These are phyloP conservation scores for Carterocephalus palaemon DNA, from an alignment of 2,888 invertebrate genomes.

Conservation along the genomic window DNA sequence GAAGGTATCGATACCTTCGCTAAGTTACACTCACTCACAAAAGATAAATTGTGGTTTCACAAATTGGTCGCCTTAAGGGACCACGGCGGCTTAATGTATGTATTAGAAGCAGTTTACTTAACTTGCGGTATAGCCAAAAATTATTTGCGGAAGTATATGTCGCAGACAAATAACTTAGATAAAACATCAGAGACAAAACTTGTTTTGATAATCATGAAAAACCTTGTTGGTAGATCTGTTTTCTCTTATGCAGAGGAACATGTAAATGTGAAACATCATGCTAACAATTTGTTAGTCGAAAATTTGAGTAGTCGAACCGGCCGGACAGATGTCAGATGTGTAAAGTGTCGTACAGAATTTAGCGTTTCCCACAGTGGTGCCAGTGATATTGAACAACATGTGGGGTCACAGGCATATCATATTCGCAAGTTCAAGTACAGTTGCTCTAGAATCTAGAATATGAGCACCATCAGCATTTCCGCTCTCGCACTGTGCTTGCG, in stretches of 20 bases:
- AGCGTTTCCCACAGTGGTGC: no score
- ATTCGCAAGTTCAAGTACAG: no score
- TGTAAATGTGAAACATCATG: conserved; percentile 4
- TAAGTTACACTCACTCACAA: no score
- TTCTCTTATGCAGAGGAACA: conserved; percentile 10
- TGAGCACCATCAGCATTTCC: no score
- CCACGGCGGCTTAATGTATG: not conserved
- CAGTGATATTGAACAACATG: no score
- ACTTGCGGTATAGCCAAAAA: conserved; percentile 12
- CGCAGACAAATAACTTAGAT: not conserved
- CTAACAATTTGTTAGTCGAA: not conserved
- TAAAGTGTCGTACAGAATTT: no score
- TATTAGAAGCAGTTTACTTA: conserved; percentile 2
- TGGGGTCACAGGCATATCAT: no score
- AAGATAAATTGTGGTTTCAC: conserved; percentile 7
- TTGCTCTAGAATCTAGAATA: no score
- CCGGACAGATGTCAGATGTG: no score
- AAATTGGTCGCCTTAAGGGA: not conserved
- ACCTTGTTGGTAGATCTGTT: conserved; percentile 7
- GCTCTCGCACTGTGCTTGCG: no score
- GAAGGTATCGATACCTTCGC: conserved; percentile 18
- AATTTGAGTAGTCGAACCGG: no score
- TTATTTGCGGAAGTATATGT: conserved; percentile 12
- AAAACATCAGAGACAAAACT: conserved; percentile 18
- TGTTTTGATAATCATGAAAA: conserved; percentile 12